Evolutionary conservation across 1,140 invertebrate genomes (phyloP).

Genomic region (Trichonephila inaurata): DNA sequence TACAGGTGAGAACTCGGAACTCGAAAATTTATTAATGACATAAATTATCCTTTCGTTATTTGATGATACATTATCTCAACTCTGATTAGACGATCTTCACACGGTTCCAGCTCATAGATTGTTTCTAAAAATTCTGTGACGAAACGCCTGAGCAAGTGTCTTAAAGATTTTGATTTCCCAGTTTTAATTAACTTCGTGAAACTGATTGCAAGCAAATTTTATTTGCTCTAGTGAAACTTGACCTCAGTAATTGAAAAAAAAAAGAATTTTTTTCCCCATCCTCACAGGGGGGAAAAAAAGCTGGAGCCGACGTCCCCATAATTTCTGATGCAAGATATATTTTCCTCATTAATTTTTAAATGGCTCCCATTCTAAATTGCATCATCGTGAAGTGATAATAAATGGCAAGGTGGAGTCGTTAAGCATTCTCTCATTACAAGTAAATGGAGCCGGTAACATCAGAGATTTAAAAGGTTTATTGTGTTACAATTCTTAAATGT

Average conservation of each 20-base stretch:
- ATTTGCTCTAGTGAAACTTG: slow-evolving; percentile 55
- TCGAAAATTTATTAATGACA: slow-evolving; percentile 71
- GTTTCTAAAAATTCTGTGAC: slow-evolving; percentile 56
- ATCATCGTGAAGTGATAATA: slow-evolving; percentile 68
- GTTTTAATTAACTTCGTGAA: slow-evolving; percentile 73
- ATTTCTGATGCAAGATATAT: slow-evolving; percentile 65
- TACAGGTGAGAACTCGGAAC: slow-evolving; percentile 51
- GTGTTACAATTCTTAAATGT: slow-evolving; percentile 47
- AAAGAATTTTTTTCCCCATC: not conserved
- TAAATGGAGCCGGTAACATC: slow-evolving; percentile 62
- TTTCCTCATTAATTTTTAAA: slow-evolving; percentile 72
- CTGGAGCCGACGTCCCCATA: slow-evolving; percentile 21
- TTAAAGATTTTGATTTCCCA: slow-evolving; percentile 29
- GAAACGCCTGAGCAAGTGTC: not conserved
- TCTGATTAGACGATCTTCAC: slow-evolving; percentile 58
- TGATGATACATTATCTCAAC: slow-evolving; percentile 67
- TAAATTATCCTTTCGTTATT: slow-evolving; percentile 65
- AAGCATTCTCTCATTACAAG: slow-evolving; percentile 64
- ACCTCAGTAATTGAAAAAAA: slow-evolving; percentile 66
- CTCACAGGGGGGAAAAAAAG: not conserved
- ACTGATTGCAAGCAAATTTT: slow-evolving; percentile 57
- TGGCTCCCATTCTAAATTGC: slow-evolving; percentile 57
- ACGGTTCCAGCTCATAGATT: slow-evolving; percentile 17
- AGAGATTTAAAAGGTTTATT: slow-evolving; percentile 58
- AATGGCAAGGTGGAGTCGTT: slow-evolving; percentile 60